A percentile compares a stretch with the other conserved stretches of the same genome.
These are phyloP conservation scores for Bruchidius siliquastri DNA, from an alignment of 2,888 invertebrate genomes.

Conservation along the genomic window DNA sequence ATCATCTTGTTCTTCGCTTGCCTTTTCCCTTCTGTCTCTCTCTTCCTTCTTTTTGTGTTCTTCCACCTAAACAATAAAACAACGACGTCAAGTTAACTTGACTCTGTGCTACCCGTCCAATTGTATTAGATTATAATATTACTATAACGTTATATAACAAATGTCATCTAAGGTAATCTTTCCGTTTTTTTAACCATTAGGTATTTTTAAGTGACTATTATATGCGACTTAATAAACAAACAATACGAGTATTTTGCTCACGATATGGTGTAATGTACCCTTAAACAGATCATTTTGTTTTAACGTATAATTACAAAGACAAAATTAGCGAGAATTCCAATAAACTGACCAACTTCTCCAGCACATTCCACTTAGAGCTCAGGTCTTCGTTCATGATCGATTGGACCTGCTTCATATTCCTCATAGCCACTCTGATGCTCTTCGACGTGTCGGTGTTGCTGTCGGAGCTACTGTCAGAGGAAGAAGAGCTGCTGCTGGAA, in stretches of 20 bases:
- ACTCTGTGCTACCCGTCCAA: too few relatives aligned
- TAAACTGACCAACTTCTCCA: constrained; percentile 42
- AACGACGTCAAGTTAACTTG: not conserved
- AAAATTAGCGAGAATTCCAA: not conserved
- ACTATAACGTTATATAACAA: too few relatives aligned
- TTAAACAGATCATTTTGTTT: too few relatives aligned
- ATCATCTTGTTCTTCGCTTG: constrained; percentile 28
- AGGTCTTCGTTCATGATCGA: constrained; percentile 48
- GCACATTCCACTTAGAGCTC: constrained; percentile 43
- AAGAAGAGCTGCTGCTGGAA: constrained; percentile 48
- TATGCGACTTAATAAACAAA: too few relatives aligned
- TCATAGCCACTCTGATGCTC: constrained; percentile 63
- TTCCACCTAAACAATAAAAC: constrained; percentile 29
- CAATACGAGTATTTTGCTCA: too few relatives aligned
- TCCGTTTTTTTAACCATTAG: too few relatives aligned
- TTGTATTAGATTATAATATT: too few relatives aligned
- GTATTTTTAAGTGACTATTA: too few relatives aligned
- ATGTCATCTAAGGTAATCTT: too few relatives aligned
- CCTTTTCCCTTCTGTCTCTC: constrained; percentile 19
- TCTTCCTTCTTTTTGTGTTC: constrained; percentile 46
- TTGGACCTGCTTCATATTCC: constrained; percentile 52
- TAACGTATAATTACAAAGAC: too few relatives aligned
- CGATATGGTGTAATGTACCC: too few relatives aligned
- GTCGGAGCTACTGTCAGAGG: constrained; percentile 45
- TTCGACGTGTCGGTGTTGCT: constrained; percentile 50